phyloP scores from a whole-genome alignment of 2,888 invertebrate species.

The Halictus ligatus region DNA sequence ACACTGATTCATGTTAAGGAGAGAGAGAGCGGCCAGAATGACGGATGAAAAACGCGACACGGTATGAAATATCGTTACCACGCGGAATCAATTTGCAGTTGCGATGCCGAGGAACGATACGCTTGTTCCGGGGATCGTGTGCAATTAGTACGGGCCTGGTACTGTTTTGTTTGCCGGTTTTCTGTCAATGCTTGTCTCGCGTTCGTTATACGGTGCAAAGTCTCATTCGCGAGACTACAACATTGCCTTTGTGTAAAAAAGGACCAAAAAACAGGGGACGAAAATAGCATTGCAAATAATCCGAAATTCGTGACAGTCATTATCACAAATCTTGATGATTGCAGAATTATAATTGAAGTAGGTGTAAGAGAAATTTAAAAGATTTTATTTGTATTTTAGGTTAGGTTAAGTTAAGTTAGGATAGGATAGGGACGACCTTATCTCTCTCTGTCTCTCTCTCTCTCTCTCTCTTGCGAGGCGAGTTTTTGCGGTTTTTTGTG shows the following conservation, averaged over 20 bases:
- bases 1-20: constrained; percentile 48
- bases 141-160: constrained; percentile 27
- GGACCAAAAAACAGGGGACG: not conserved
- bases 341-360: no score
- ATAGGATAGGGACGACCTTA: no score
- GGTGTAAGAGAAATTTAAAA: no score
- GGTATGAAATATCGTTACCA: constrained; percentile 56
- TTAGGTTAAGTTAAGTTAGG: no score
- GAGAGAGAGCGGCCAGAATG: constrained; percentile 51
- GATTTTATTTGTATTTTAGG: no score
- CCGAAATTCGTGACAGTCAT: not conserved
- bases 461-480: no score
- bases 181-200: not conserved
- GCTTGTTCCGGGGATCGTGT: constrained; percentile 49
- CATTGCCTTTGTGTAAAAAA: not conserved
- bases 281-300: not conserved
- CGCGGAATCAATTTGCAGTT: constrained; percentile 53
- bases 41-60: constrained; percentile 59
- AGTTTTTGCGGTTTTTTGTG: no score
- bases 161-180: constrained; percentile 18
- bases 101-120: constrained; percentile 33
- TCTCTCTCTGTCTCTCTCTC: no score
- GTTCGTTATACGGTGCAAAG: not conserved
- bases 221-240: not conserved
- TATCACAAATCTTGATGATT: no score